Evolutionary conservation across 1,140 invertebrate species (phyloP).

Genomic region (Drosophila sproati): DNA sequence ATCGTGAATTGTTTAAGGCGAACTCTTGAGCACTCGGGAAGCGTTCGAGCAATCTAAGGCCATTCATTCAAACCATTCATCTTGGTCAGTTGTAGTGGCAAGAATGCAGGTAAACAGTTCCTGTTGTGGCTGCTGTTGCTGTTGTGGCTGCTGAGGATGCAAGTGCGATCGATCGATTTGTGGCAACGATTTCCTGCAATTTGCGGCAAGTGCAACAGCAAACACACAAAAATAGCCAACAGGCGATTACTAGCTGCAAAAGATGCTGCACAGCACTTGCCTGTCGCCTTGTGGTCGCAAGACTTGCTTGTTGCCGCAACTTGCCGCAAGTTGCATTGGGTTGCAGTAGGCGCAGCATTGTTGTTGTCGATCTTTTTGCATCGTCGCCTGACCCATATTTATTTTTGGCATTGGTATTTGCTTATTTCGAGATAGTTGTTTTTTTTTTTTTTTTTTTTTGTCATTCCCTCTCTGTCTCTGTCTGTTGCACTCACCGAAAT

Average conservation of each 20-base stretch:
- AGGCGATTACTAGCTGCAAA: slow-evolving; percentile 8
- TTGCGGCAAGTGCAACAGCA: slow-evolving; percentile 18
- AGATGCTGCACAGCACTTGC: slow-evolving; percentile 1
- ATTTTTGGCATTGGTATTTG: slow-evolving; percentile 68
- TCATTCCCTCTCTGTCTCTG: neutral
- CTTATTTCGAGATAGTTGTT: slow-evolving; percentile 17
- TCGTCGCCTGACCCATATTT: slow-evolving; percentile 74
- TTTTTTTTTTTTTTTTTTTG: neutral
- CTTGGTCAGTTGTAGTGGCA: neutral
- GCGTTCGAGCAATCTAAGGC: no score
- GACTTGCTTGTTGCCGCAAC: neutral
- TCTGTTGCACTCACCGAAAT: slow-evolving; percentile 64
- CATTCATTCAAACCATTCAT: neutral
- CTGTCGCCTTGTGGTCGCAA: slow-evolving; percentile 2
- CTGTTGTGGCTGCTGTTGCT: neutral
- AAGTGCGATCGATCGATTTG: slow-evolving; percentile 14
- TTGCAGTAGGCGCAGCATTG: slow-evolving; percentile 22
- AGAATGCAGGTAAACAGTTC: neutral
- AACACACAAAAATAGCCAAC: slow-evolving; percentile 41
- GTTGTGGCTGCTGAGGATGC: neutral
- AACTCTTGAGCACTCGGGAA: neutral
- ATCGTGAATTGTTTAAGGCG: no score
- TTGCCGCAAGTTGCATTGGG: slow-evolving; percentile 32
- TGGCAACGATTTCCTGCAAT: slow-evolving; percentile 28
- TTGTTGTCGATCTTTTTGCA: slow-evolving; percentile 44